Conservation (phyloP, 2,113 vertebrate genomes). For the Albula glossodonta region DNA sequence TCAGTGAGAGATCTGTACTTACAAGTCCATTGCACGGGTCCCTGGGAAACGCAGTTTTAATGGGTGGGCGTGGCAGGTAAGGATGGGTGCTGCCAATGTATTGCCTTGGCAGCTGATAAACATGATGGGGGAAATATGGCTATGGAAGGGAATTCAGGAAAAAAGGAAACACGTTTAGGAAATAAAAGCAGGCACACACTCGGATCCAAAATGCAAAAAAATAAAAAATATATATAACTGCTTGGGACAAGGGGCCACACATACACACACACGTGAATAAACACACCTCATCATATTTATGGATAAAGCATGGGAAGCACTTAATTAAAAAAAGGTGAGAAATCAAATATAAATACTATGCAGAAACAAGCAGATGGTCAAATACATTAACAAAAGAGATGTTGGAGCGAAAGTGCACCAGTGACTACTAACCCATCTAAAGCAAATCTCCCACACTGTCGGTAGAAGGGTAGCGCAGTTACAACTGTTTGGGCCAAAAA, state of each 20-base stretch:
- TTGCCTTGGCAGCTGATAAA: constrained; percentile 90
- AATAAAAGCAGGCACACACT: constrained; percentile 55
- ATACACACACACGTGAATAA: constrained; percentile 47
- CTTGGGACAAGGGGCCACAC: not conserved
- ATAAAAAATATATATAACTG: constrained; percentile 44
- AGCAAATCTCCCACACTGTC: not conserved
- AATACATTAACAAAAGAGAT: not conserved
- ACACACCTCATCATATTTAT: constrained; percentile 8
- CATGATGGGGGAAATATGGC: constrained; percentile 98
- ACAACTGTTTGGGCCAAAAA: not conserved
- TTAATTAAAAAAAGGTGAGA: not conserved
- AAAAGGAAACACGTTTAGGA: constrained; percentile 60
- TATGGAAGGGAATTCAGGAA: constrained; percentile 75
- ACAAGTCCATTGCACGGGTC: constrained; percentile 82
- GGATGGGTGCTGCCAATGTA: constrained; percentile 81
- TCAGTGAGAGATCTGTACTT: constrained; percentile 73
- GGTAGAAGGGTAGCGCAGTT: not conserved
- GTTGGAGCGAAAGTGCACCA: not conserved
- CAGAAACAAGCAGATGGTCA: not conserved
- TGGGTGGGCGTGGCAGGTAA: constrained; percentile 75
- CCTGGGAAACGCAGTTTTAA: constrained; percentile 81
- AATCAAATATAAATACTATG: not conserved
- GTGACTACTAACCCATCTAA: not conserved
- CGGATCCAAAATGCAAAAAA: constrained; percentile 38
- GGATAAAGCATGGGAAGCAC: not conserved